A percentile compares a stretch with the other conserved stretches of the same genome.
These are phyloP conservation scores for Desmodus rotundus DNA, from an alignment of 2,113 vertebrate genomes.

Conservation along the genomic window DNA sequence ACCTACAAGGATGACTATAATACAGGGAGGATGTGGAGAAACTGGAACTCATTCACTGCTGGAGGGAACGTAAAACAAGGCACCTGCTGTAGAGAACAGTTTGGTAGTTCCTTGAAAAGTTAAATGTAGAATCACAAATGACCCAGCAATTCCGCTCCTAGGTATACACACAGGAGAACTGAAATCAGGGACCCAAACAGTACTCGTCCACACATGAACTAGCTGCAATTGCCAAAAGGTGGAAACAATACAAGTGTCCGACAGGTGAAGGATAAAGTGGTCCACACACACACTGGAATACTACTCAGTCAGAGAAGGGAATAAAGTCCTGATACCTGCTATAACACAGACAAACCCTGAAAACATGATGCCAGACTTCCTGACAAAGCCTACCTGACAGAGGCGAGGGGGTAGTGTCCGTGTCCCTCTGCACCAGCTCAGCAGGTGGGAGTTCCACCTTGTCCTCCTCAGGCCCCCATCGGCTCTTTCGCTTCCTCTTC, in stretches of 20 bases:
- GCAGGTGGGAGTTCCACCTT: constrained; percentile 89
- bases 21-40: background rate
- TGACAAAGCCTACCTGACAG: constrained; percentile 75
- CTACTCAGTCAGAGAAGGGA: background rate
- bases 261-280: background rate
- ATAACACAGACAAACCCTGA: background rate
- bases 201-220: background rate
- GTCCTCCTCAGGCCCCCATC: constrained; percentile 95
- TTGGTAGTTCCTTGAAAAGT: background rate
- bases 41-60: background rate
- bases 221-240: background rate
- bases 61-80: background rate
- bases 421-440: constrained; percentile 69
- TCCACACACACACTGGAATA: background rate
- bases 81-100: background rate
- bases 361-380: background rate
- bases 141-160: background rate
- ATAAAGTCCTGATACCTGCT: background rate
- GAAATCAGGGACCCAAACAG: background rate
- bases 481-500: constrained; percentile 95
- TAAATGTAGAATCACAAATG: background rate
- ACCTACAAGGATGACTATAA: background rate
- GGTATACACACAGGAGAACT: background rate
- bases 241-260: background rate
- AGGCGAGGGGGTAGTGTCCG: constrained; percentile 77